phyloP scores from a whole-genome alignment of 2,113 vertebrate genomes.

The Speoplatyrhinus poulsoni region DNA sequence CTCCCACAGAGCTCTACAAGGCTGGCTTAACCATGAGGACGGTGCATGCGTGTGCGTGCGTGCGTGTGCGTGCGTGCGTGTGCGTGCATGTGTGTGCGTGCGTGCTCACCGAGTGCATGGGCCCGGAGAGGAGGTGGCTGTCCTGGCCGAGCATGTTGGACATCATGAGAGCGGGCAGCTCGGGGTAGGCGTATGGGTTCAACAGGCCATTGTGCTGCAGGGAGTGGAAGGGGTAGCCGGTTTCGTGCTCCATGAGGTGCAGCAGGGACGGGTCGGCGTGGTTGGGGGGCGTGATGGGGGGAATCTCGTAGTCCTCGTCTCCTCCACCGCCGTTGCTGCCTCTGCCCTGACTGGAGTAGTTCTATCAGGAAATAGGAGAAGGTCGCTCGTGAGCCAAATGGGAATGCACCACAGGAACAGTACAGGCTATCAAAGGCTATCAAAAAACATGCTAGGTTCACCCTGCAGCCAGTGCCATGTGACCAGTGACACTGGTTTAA shows the following conservation, averaged over 20 bases:
- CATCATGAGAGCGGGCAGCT: conserved; percentile 98
- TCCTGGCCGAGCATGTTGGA: conserved; percentile 98
- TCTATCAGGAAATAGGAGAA: conserved; percentile 75
- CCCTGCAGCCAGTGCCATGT: too few species aligned
- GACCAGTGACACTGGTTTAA: too few species aligned
- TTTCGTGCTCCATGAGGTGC: conserved; percentile 95
- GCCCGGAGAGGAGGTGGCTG: conserved; percentile 91
- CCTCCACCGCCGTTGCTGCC: conserved; percentile 58
- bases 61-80: too few species aligned
- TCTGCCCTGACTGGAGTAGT: conserved; percentile 84
- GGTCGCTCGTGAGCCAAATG: conserved; percentile 13
- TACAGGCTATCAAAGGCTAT: not conserved
- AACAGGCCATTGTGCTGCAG: conserved; percentile 92
- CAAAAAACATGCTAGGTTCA: too few species aligned
- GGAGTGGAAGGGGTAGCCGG: conserved; percentile 93
- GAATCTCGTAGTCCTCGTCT: conserved; percentile 97
- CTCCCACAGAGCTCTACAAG: too few species aligned
- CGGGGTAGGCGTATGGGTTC: conserved; percentile 93
- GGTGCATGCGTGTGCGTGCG: too few species aligned
- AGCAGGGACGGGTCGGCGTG: conserved; percentile 92
- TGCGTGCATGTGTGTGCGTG: too few species aligned
- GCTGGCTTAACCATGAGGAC: too few species aligned
- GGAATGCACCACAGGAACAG: not conserved
- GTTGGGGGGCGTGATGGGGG: conserved; percentile 92
- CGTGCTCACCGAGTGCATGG: conserved; percentile 93